Evolutionary conservation across 1,140 invertebrate species (phyloP).

Genomic region (Diuraphis noxia): DNA sequence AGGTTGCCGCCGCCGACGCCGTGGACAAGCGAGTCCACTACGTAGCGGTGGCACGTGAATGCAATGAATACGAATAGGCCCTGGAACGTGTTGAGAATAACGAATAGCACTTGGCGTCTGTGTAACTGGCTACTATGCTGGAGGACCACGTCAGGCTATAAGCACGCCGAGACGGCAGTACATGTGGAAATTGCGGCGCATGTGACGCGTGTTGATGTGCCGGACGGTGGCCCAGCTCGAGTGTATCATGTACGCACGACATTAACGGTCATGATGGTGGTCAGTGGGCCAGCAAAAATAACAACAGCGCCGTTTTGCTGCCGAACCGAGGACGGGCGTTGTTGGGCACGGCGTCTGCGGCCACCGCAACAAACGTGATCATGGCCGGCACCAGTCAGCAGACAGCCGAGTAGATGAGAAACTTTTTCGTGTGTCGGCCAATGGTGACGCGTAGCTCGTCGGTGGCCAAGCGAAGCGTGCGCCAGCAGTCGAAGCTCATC

Average conservation of each 20-base stretch:
- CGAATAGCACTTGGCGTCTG: conserved; percentile 62
- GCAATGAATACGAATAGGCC: conserved; percentile 67
- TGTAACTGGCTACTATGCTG: conserved; percentile 63
- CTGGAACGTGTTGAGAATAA: conserved; percentile 65
- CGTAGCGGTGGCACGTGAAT: conserved; percentile 64
- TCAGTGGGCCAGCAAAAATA: conserved; percentile 65
- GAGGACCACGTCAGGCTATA: conserved; percentile 65
- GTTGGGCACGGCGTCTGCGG: conserved; percentile 61
- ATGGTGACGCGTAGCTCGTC: conserved; percentile 62
- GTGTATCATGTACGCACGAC: conserved; percentile 63
- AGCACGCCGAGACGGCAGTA: conserved; percentile 65
- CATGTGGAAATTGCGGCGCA: conserved; percentile 62
- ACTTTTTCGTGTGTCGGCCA: conserved; percentile 61
- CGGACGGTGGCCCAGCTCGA: conserved; percentile 60
- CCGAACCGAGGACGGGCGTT: conserved; percentile 62
- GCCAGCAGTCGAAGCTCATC: conserved; percentile 67
- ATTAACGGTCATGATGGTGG: conserved; percentile 63
- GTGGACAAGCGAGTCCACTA: conserved; percentile 58
- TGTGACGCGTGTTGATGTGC: conserved; percentile 59
- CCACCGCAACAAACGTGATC: conserved; percentile 61
- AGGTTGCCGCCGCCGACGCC: background rate
- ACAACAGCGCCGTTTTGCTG: conserved; percentile 62
- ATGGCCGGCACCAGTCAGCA: conserved; percentile 64
- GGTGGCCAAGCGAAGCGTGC: conserved; percentile 63
- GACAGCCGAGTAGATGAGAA: conserved; percentile 64